These are phyloP conservation scores for Timandra comae DNA, from an alignment of 2,888 invertebrate genomes.

Conservation along the genomic window DNA sequence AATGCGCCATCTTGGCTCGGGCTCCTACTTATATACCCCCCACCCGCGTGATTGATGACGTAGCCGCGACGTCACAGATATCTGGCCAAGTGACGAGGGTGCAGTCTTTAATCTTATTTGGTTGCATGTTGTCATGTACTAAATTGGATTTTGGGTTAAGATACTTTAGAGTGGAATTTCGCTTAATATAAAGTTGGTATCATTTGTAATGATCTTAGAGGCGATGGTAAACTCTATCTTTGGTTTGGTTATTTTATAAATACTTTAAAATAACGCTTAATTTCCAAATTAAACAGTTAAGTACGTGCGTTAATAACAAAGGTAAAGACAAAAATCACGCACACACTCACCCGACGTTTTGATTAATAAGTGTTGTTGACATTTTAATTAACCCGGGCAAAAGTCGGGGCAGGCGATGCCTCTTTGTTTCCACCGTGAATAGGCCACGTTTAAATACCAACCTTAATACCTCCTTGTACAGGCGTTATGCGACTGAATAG, in stretches of 20 bases:
- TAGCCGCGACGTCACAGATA: conserved; percentile 45
- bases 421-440: conserved; percentile 51
- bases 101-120: conserved; percentile 51
- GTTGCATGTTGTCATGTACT: conserved; percentile 22
- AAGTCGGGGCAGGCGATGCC: conserved; percentile 45
- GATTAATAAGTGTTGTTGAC: conserved; percentile 72
- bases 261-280: too few relatives aligned
- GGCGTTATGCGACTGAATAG: conserved; percentile 20
- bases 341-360: conserved; percentile 32
- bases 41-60: conserved; percentile 61
- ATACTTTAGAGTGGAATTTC: too few relatives aligned
- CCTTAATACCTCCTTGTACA: conserved; percentile 7
- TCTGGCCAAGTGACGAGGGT: conserved; percentile 48
- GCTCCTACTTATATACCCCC: conserved; percentile 38
- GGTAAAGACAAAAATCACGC: conserved; percentile 12
- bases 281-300: background rate
- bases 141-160: conserved; percentile 8
- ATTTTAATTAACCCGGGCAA: conserved; percentile 71
- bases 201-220: too few relatives aligned
- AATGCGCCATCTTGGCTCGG: conserved; percentile 42
- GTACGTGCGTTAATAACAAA: background rate
- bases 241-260: too few relatives aligned
- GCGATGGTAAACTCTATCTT: too few relatives aligned
- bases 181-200: background rate
- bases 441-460: conserved; percentile 11